Evolutionary conservation across 2,888 invertebrate species (phyloP).

Genomic region (Brachypalpus laphriformis): DNA sequence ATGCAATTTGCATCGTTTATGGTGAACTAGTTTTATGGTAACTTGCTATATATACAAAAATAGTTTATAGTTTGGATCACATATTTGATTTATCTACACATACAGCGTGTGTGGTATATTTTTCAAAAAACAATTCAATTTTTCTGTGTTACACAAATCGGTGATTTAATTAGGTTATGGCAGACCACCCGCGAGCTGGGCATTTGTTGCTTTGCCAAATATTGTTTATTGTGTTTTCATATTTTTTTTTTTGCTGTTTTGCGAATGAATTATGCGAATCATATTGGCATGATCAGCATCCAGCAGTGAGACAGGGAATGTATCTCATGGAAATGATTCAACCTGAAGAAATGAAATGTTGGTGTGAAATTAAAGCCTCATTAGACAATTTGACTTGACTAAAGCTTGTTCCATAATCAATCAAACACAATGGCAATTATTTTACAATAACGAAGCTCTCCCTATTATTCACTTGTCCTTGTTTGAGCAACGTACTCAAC

Average conservation of each 20-base stretch:
- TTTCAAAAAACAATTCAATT: not conserved
- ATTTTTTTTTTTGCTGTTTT: no score
- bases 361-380: not conserved
- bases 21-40: slow-evolving; percentile 68
- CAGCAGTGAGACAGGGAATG: not conserved
- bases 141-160: no score
- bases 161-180: slow-evolving; percentile 22
- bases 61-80: not conserved
- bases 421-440: not conserved
- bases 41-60: slow-evolving; percentile 37
- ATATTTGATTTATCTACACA: slow-evolving; percentile 13
- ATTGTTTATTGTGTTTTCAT: not conserved
- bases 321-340: no score
- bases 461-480: no score
- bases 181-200: slow-evolving; percentile 23
- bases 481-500: slow-evolving; percentile 1
- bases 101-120: not conserved
- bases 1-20: slow-evolving; percentile 68
- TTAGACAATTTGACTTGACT: not conserved
- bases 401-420: not conserved
- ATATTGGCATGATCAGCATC: not conserved
- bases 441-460: not conserved
- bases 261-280: not conserved
- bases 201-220: slow-evolving; percentile 6
- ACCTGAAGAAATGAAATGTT: no score